Evolutionary conservation across 2,888 invertebrate species (phyloP).

Genomic region (Lysandra coridon): DNA sequence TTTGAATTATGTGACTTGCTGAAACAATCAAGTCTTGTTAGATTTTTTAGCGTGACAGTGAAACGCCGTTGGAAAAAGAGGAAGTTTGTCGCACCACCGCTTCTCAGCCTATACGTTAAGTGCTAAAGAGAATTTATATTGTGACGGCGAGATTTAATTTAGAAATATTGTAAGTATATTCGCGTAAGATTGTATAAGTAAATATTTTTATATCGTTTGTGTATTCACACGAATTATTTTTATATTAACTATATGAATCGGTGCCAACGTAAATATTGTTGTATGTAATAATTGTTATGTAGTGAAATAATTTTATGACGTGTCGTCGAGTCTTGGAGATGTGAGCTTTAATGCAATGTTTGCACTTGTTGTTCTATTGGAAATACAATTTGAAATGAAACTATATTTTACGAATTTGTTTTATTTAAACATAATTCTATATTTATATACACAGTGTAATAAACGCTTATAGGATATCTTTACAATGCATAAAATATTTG

Average conservation of each 20-base stretch:
- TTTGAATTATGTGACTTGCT: neutral
- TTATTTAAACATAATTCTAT: slow-evolving; percentile 44
- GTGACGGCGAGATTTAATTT: slow-evolving; percentile 74
- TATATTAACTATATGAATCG: slow-evolving; percentile 71
- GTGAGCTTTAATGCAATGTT: slow-evolving; percentile 72
- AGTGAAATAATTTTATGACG: slow-evolving; percentile 75
- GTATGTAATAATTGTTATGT: slow-evolving; percentile 73
- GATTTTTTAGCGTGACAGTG: neutral
- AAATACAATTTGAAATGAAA: slow-evolving; percentile 73
- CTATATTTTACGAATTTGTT: slow-evolving; percentile 46
- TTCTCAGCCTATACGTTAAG: slow-evolving; percentile 52
- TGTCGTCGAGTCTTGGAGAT: slow-evolving; percentile 69
- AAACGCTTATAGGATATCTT: neutral
- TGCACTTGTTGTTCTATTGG: slow-evolving; percentile 77
- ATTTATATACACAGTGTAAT: neutral
- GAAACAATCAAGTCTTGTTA: neutral
- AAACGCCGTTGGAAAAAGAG: neutral
- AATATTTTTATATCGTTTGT: slow-evolving; percentile 77
- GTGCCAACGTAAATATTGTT: slow-evolving; percentile 79
- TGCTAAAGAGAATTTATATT: slow-evolving; percentile 67
- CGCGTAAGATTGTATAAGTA: slow-evolving; percentile 69
- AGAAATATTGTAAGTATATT: slow-evolving; percentile 69
- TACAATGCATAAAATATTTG: neutral
- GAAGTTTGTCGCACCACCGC: neutral
- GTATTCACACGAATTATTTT: slow-evolving; percentile 72